Percentiles rank a stretch among this genome's conserved stretches.
These are phyloP conservation scores for Drosophila orena DNA, from an alignment of 1,140 invertebrate species.

Conservation along the genomic window DNA sequence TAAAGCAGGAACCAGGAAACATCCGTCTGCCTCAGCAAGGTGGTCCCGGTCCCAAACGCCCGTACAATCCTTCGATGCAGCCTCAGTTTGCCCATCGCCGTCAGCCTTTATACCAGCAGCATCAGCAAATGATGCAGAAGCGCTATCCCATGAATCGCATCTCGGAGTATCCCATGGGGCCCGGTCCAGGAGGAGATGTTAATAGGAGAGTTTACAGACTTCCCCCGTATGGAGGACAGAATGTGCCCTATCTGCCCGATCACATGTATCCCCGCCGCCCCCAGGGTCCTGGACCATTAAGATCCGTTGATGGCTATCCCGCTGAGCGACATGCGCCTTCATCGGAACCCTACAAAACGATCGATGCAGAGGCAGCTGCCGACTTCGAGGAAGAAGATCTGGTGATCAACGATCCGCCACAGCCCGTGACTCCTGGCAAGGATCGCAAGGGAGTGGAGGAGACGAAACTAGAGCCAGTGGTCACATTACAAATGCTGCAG, in stretches of 20 bases:
- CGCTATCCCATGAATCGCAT: conserved; percentile 76
- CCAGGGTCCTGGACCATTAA: conserved; percentile 32
- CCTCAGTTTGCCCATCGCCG: conserved; percentile 83
- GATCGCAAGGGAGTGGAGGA: conserved; percentile 52
- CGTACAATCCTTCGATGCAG: conserved; percentile 54
- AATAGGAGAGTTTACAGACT: conserved; percentile 77
- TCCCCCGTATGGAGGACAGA: conserved; percentile 59
- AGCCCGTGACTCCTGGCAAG: conserved; percentile 64
- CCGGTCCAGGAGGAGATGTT: conserved; percentile 42
- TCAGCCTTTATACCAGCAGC: conserved; percentile 48
- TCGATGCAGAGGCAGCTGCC: conserved; percentile 55
- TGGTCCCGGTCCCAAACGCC: conserved; percentile 69
- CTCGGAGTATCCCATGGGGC: conserved; percentile 52
- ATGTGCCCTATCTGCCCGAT: conserved; percentile 58
- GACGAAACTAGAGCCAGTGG: conserved; percentile 84
- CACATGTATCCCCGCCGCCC: conserved; percentile 62
- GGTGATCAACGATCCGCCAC: conserved; percentile 79
- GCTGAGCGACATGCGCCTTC: conserved; percentile 69
- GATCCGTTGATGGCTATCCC: conserved; percentile 55
- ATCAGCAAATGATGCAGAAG: conserved; percentile 49
- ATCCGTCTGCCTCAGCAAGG: conserved; percentile 78
- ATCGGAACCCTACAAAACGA: conserved; percentile 55
- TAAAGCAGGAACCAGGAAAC: conserved; percentile 79
- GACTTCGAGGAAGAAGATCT: conserved; percentile 82
- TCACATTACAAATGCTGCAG: conserved; percentile 89